A percentile compares a stretch with the other conserved stretches of the same genome.
phyloP scores from a whole-genome alignment of 64 coral and sea anemone genomes.

The Hydrozoanthus tunicans region DNA sequence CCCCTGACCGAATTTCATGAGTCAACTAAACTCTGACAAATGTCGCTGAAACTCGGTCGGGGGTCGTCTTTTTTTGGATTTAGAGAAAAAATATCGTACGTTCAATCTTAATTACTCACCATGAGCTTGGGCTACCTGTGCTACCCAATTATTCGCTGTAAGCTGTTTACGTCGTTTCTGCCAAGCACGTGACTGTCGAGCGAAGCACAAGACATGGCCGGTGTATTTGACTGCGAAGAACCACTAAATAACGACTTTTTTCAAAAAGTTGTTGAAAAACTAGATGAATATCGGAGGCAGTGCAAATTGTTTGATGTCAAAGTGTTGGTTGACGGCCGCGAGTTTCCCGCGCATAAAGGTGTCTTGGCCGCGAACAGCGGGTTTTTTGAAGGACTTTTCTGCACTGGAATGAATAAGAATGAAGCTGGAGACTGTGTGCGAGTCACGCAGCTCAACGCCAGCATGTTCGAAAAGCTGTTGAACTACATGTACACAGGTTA shows the following conservation, averaged over 20 bases:
- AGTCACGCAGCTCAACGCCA: slow-evolving; percentile 6
- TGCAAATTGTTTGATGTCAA: slow-evolving; percentile 17
- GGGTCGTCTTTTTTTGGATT: too few species aligned
- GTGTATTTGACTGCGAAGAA: neutral
- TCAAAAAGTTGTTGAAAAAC: slow-evolving; percentile 14
- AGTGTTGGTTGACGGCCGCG: neutral
- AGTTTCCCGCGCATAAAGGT: slow-evolving; percentile 36
- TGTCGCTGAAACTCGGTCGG: too few species aligned
- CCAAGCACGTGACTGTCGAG: too few species aligned
- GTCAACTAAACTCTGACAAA: too few species aligned
- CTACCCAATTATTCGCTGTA: too few species aligned
- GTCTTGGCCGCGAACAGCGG: slow-evolving; percentile 46
- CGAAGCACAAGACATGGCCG: neutral
- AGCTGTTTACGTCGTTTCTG: too few species aligned
- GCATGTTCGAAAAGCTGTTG: slow-evolving; percentile 34
- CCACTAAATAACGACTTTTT: slow-evolving; percentile 4
- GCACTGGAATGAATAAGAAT: slow-evolving; percentile 17
- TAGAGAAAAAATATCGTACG: too few species aligned
- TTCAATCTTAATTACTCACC: too few species aligned
- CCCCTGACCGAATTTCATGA: too few species aligned
- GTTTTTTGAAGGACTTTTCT: slow-evolving; percentile 39
- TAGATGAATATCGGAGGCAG: slow-evolving; percentile 45
- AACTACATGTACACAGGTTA: slow-evolving; percentile 50
- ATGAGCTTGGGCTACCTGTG: too few species aligned
- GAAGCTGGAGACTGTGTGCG: neutral